Percentiles rank a stretch among this genome's conserved stretches.
phyloP scores from a whole-genome alignment of 2,888 invertebrate genomes.

The Julus scanicus region DNA sequence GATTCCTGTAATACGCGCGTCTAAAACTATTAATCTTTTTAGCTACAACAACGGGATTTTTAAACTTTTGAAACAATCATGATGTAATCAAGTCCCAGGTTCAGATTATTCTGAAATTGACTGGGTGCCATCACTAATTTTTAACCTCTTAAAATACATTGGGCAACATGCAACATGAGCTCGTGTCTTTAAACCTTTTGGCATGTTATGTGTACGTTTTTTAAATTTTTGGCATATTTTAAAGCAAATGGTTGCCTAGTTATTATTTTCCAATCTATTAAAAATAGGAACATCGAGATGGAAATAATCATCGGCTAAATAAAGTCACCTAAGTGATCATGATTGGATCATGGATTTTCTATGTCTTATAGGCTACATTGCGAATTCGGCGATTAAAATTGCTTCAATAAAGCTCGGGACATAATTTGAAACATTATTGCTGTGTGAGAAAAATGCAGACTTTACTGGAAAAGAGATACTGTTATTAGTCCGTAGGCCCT shows the following conservation, averaged over 20 bases:
- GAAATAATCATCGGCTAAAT: background rate
- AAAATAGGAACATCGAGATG: slow-evolving; percentile 7
- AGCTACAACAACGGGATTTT: background rate
- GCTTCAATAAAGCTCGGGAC: background rate
- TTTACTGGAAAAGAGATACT: background rate
- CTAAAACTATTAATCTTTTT: background rate
- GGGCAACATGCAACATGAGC: background rate
- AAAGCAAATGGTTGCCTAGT: background rate
- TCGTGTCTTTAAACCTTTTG: background rate
- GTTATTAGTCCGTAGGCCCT: background rate
- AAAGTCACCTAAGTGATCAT: background rate
- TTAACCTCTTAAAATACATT: background rate
- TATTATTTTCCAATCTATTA: background rate
- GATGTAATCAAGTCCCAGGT: background rate
- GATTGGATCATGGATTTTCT: background rate
- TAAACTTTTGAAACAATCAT: background rate
- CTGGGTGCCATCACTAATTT: background rate
- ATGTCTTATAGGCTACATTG: background rate
- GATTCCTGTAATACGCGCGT: background rate
- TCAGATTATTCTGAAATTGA: background rate
- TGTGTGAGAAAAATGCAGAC: background rate
- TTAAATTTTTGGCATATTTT: background rate
- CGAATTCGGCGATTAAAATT: background rate
- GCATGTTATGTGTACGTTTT: background rate
- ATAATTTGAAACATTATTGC: background rate